phyloP scores from a whole-genome alignment of 2,113 vertebrate genomes.

The Propithecus coquereli region DNA sequence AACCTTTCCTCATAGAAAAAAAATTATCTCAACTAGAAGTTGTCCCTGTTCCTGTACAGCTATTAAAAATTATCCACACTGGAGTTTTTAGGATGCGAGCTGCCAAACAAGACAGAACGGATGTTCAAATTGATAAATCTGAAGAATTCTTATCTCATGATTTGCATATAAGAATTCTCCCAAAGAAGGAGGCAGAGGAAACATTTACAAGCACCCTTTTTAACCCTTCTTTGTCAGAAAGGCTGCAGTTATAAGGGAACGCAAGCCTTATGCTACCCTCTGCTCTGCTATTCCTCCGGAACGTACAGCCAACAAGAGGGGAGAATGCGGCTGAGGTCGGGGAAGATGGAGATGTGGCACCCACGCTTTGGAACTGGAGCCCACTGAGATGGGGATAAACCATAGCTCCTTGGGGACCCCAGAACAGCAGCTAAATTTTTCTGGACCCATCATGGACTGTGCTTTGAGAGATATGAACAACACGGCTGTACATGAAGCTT shows the following conservation, averaged over 20 bases:
- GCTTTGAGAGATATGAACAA: background rate
- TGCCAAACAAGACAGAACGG: conserved; percentile 59
- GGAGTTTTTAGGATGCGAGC: conserved; percentile 54
- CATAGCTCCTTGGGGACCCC: background rate
- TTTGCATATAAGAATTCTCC: background rate
- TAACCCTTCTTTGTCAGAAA: background rate
- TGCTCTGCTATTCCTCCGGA: background rate
- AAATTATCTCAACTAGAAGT: conserved; percentile 58
- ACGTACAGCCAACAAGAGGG: background rate
- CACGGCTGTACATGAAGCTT: background rate
- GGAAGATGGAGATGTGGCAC: background rate
- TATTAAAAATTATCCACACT: conserved; percentile 67
- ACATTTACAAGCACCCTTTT: background rate
- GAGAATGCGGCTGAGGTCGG: background rate
- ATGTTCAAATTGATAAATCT: background rate
- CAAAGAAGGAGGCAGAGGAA: background rate
- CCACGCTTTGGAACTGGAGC: background rate
- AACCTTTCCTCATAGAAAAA: conserved; percentile 56
- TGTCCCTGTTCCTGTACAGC: conserved; percentile 57
- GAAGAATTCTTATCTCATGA: background rate
- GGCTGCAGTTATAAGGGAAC: background rate
- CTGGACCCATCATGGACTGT: background rate
- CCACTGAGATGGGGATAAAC: background rate
- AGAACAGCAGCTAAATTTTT: background rate
- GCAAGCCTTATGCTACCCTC: background rate